phyloP scores from a whole-genome alignment of 2,888 invertebrate species.

The Conistra vaccinii region DNA sequence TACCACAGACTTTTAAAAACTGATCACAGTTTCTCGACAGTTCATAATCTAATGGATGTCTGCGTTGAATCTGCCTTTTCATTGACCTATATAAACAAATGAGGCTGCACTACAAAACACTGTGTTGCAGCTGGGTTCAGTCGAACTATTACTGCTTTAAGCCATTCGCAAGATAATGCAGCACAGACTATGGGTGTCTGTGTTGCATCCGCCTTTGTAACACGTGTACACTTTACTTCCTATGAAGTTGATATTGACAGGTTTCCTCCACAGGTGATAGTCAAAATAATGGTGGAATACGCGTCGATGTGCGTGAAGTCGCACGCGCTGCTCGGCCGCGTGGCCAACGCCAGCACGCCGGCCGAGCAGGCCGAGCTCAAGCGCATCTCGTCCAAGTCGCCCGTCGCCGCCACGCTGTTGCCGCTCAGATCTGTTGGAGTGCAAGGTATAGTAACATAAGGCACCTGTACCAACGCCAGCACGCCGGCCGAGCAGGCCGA shows the following conservation, averaged over 20 bases:
- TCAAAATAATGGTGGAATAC: conserved; percentile 98
- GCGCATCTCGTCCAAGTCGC: conserved; percentile 94
- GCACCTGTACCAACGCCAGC: conserved; percentile 95
- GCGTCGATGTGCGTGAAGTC: conserved; percentile 97
- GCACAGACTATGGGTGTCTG: too few relatives aligned
- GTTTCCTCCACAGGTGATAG: conserved; percentile 92
- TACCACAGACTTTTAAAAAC: too few relatives aligned
- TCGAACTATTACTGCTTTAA: too few relatives aligned
- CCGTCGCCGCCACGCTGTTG: conserved; percentile 95
- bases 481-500: conserved; percentile 93
- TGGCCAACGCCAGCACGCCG: conserved; percentile 94
- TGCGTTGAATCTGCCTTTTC: too few relatives aligned
- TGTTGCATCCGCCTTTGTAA: too few relatives aligned
- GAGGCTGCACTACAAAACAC: too few relatives aligned
- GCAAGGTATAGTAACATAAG: conserved; percentile 95
- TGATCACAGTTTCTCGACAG: too few relatives aligned
- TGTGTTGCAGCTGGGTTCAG: too few relatives aligned
- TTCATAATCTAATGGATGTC: too few relatives aligned
- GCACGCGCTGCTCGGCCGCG: conserved; percentile 97
- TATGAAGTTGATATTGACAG: neutral
- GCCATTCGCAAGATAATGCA: too few relatives aligned
- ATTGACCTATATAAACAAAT: too few relatives aligned
- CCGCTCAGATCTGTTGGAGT: conserved; percentile 99
- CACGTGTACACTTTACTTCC: neutral
- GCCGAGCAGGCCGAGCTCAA: conserved; percentile 93